Percentiles rank a stretch among this genome's conserved stretches.
Conservation (phyloP, 1,140 invertebrate genomes). For the Neodiprion fabricii region DNA sequence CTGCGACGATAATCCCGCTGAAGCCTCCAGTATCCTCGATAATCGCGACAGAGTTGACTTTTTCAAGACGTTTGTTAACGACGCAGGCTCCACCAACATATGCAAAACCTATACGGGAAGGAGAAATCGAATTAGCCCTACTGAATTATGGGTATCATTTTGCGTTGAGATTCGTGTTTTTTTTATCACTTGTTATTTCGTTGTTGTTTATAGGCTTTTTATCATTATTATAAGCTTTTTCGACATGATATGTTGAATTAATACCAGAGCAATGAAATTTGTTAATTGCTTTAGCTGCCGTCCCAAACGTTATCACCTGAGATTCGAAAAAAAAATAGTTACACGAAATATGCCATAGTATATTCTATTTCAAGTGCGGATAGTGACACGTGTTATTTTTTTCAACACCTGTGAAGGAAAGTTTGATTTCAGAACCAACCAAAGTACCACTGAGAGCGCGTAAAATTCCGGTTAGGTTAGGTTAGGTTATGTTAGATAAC, state of each 20-base stretch:
- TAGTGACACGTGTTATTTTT: no score
- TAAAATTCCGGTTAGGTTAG: no score
- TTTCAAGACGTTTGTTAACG: conserved; percentile 93
- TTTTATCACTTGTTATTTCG: conserved; percentile 10
- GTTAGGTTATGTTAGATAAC: no score
- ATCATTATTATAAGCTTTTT: conserved; percentile 25
- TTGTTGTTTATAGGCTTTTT: conserved; percentile 28
- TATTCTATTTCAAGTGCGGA: no score
- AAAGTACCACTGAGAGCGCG: no score
- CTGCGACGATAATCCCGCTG: conserved; percentile 94
- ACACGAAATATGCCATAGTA: no score
- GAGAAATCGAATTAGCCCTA: conserved; percentile 29
- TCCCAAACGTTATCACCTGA: neutral
- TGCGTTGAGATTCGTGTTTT: conserved; percentile 1
- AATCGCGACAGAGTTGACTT: conserved; percentile 95
- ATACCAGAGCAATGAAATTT: conserved; percentile 39
- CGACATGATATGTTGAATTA: conserved; percentile 43
- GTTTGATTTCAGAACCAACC: no score
- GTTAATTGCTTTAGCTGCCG: neutral
- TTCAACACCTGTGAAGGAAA: no score
- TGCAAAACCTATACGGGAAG: conserved; percentile 78
- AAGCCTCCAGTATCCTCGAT: conserved; percentile 96
- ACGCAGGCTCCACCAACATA: conserved; percentile 96
- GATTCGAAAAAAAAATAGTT: neutral
- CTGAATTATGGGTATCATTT: neutral